Percentiles rank a stretch among this genome's conserved stretches.
Conservation (phyloP, 2,797 vertebrate species). For the Spinibarbus caldwelli region DNA sequence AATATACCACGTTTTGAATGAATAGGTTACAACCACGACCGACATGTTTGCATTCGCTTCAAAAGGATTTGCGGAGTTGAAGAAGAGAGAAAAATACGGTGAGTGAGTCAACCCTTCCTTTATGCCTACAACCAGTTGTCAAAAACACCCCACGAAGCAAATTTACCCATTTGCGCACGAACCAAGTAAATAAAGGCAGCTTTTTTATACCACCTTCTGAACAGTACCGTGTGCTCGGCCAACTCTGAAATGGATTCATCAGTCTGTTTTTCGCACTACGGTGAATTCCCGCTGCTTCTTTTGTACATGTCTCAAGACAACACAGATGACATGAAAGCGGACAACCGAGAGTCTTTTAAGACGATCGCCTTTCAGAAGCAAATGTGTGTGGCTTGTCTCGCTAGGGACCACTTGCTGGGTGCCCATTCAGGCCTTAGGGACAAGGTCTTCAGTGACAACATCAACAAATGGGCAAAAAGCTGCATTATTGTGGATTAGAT, state of each 20-base stretch:
- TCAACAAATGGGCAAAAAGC: conserved; percentile 84
- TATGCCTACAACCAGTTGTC: conserved; percentile 83
- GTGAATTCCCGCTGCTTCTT: conserved; percentile 80
- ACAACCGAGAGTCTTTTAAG: conserved; percentile 83
- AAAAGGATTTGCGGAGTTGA: conserved; percentile 57
- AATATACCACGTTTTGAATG: conserved; percentile 33
- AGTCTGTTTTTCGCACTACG: conserved; percentile 77
- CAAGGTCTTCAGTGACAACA: conserved; percentile 84
- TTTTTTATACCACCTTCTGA: conserved; percentile 45
- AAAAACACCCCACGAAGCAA: conserved; percentile 84
- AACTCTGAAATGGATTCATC: conserved; percentile 84
- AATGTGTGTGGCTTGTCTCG: conserved; percentile 80
- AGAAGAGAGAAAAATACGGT: conserved; percentile 57
- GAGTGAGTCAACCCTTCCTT: conserved; percentile 77
- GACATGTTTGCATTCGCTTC: conserved; percentile 67
- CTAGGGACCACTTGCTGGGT: conserved; percentile 85
- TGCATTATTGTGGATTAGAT: conserved; percentile 83
- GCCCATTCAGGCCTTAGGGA: conserved; percentile 76
- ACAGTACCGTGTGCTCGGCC: conserved; percentile 75
- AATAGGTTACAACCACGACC: conserved; percentile 59
- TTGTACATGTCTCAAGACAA: conserved; percentile 76
- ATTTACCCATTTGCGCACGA: conserved; percentile 84
- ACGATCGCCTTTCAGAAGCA: conserved; percentile 89
- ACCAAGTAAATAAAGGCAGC: conserved; percentile 67
- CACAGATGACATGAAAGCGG: conserved; percentile 82